These are phyloP conservation scores for Sebastes jordani DNA, from an alignment of 2,797 vertebrate species.

Conservation along the genomic window DNA sequence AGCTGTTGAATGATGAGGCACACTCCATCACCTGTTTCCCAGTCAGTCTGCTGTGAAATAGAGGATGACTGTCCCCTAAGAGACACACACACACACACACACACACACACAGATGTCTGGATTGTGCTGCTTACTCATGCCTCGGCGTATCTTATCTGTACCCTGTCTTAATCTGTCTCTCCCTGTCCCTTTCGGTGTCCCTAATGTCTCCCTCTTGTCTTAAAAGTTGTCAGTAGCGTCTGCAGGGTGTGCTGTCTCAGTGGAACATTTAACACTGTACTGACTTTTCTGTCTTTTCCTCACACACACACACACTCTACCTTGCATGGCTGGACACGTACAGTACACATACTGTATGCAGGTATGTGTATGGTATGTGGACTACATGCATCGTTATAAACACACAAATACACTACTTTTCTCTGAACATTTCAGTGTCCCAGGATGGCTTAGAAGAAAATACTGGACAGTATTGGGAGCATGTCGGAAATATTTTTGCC, in stretches of 20 bases:
- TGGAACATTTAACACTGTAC: background rate
- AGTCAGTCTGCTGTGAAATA: slow-evolving; percentile 41
- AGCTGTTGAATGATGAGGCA: slow-evolving; percentile 60
- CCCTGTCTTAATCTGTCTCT: slow-evolving; percentile 25
- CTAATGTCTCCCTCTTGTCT: slow-evolving; percentile 19
- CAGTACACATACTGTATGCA: background rate
- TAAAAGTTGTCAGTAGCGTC: slow-evolving; percentile 19
- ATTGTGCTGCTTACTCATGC: slow-evolving; percentile 14
- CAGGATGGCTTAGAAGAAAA: background rate
- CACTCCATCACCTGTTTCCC: slow-evolving; percentile 61
- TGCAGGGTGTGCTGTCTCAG: slow-evolving; percentile 19
- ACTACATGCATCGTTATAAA: background rate
- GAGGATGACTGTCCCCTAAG: slow-evolving; percentile 13
- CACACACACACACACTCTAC: background rate
- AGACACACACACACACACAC: background rate
- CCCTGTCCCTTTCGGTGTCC: background rate
- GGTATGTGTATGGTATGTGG: background rate
- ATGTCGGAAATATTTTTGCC: background rate
- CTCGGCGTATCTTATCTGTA: slow-evolving; percentile 16
- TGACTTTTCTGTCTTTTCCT: background rate
- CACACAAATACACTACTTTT: background rate
- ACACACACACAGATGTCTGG: background rate
- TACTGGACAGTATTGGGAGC: background rate
- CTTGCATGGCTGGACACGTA: background rate
- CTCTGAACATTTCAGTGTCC: background rate